Percentiles rank a stretch among this genome's conserved stretches.
These are phyloP conservation scores for Drosophila guanche DNA, from an alignment of 1,140 invertebrate genomes.

Conservation along the genomic window DNA sequence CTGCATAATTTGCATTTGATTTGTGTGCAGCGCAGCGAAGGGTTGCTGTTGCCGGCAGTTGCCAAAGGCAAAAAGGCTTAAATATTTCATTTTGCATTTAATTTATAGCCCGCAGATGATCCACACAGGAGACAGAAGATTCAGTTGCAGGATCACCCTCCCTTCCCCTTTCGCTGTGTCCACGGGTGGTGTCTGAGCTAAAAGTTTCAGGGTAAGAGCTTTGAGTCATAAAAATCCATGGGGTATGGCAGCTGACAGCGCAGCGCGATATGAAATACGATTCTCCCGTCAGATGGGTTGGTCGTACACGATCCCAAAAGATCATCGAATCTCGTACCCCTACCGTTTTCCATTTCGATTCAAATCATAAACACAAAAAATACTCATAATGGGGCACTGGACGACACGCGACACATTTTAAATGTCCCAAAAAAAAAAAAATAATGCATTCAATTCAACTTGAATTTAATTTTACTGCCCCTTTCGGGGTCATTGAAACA, in stretches of 20 bases:
- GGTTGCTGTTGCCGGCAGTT: conserved; percentile 20
- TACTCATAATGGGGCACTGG: conserved; percentile 22
- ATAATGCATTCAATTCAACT: conserved; percentile 56
- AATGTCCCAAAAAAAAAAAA: conserved; percentile 24
- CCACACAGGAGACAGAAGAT: conserved; percentile 25
- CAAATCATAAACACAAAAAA: conserved; percentile 31
- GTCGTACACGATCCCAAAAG: conserved; percentile 26
- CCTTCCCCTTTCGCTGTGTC: conserved; percentile 16
- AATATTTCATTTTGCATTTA: conserved; percentile 64
- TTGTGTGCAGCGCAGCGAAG: conserved; percentile 44
- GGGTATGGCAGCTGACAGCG: conserved; percentile 35
- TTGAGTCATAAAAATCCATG: conserved; percentile 61
- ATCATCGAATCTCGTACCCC: conserved; percentile 3
- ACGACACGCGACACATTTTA: conserved; percentile 73
- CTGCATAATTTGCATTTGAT: conserved; percentile 80
- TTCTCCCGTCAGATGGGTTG: conserved; percentile 30
- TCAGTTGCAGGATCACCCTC: not conserved
- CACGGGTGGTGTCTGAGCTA: conserved; percentile 56
- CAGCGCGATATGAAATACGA: conserved; percentile 59
- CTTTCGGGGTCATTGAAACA: conserved; percentile 19
- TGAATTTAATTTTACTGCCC: conserved; percentile 68
- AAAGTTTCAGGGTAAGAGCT: conserved; percentile 51
- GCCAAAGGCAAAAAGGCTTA: conserved; percentile 22
- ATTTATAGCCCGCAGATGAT: conserved; percentile 61
- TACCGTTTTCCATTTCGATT: conserved; percentile 27